A percentile compares a stretch with the other conserved stretches of the same genome.
Conservation (phyloP, 2,113 vertebrate genomes). For the Petrocephalus microphthalmus region DNA sequence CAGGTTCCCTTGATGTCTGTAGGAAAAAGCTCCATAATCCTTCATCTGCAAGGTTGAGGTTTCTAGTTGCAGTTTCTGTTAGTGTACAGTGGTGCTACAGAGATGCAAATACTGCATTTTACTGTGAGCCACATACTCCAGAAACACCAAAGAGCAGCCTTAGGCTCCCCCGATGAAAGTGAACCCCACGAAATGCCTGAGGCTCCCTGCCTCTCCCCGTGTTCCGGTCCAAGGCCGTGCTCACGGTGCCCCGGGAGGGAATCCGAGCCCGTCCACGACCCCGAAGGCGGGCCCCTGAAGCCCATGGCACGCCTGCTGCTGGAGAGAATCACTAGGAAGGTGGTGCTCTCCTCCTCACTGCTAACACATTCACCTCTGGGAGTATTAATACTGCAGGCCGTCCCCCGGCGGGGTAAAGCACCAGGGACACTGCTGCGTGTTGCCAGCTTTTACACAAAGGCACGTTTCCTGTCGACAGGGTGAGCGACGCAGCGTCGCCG, state of each 20-base stretch:
- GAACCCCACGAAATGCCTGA: not conserved
- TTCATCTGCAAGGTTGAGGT: not conserved
- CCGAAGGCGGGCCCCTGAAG: slow-evolving; percentile 79
- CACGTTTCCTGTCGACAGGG: slow-evolving; percentile 67
- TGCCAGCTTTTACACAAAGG: slow-evolving; percentile 20
- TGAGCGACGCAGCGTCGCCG: slow-evolving; percentile 88
- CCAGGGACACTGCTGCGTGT: slow-evolving; percentile 19
- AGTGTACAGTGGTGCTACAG: not conserved
- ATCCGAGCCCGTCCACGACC: slow-evolving; percentile 91
- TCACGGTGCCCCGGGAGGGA: slow-evolving; percentile 84
- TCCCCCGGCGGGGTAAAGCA: not conserved
- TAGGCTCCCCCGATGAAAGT: not conserved
- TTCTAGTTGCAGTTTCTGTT: not conserved
- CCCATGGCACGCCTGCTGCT: slow-evolving; percentile 80
- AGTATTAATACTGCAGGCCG: not conserved
- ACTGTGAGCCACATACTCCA: not conserved
- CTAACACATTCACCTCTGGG: not conserved
- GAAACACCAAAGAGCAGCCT: not conserved
- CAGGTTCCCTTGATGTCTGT: not conserved
- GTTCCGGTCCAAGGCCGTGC: slow-evolving; percentile 86
- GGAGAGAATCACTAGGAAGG: slow-evolving; percentile 93
- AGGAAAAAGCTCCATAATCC: not conserved
- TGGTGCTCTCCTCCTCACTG: slow-evolving; percentile 40
- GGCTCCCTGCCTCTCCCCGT: not conserved
- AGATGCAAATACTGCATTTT: not conserved